Conservation (phyloP, 2,888 invertebrate genomes). For the Liopterus haemorrhoidalis region DNA sequence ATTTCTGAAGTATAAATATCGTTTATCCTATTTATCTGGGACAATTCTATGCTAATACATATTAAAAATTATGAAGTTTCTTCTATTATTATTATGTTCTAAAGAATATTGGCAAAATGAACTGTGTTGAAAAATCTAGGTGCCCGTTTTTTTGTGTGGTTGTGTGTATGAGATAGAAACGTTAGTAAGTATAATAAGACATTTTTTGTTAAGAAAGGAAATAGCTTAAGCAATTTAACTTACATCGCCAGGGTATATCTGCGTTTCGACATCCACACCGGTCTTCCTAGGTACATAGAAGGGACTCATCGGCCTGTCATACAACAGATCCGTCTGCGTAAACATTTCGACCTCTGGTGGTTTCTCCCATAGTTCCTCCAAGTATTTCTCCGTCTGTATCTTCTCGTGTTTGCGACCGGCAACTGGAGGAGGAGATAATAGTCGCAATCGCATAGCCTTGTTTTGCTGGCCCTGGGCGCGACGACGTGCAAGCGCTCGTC, state of each 20-base stretch:
- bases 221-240: conserved; percentile 41
- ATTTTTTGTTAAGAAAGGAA: too few relatives aligned
- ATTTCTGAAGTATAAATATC: too few relatives aligned
- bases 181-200: too few relatives aligned
- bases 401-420: conserved; percentile 78
- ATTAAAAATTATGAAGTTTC: too few relatives aligned
- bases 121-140: too few relatives aligned
- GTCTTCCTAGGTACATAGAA: conserved; percentile 71
- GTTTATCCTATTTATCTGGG: too few relatives aligned
- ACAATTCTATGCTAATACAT: too few relatives aligned
- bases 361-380: conserved; percentile 76
- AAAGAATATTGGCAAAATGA: too few relatives aligned
- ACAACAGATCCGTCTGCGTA: conserved; percentile 82
- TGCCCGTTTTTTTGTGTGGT: too few relatives aligned
- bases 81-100: too few relatives aligned
- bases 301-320: conserved; percentile 76
- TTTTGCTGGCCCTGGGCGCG: conserved; percentile 57
- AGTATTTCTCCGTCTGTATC: conserved; percentile 83
- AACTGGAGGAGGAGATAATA: conserved; percentile 71
- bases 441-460: conserved; percentile 47
- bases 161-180: too few relatives aligned
- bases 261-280: conserved; percentile 75
- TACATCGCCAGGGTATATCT: conserved; percentile 85
- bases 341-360: conserved; percentile 71
- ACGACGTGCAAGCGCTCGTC: conserved; percentile 68